These are phyloP conservation scores for Ambastaia sidthimunki DNA, from an alignment of 2,797 vertebrate genomes.

Conservation along the genomic window DNA sequence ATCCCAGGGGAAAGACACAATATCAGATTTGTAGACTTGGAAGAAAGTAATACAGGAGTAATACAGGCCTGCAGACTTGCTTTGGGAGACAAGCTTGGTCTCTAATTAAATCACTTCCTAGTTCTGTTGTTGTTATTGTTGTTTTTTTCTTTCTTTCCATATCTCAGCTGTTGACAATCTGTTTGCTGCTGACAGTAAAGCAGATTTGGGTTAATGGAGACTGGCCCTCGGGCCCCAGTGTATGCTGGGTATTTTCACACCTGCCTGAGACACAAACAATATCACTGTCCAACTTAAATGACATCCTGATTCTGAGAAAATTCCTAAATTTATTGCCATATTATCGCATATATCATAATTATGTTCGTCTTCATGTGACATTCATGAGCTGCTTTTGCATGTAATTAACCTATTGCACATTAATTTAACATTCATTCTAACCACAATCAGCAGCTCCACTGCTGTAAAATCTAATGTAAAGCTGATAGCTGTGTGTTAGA, in stretches of 20 bases:
- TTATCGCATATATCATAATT: constrained; percentile 31
- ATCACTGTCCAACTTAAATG: constrained; percentile 17
- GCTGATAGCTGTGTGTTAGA: too few species aligned
- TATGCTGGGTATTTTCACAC: constrained; percentile 55
- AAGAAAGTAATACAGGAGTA: constrained; percentile 20
- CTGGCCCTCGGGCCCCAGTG: constrained; percentile 60
- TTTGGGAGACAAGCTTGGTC: constrained; percentile 61
- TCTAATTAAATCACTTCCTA: constrained; percentile 73
- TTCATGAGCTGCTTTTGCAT: constrained; percentile 32
- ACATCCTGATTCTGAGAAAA: constrained; percentile 21
- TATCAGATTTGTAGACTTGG: constrained; percentile 66
- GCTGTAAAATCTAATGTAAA: background rate
- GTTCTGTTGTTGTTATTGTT: constrained; percentile 44
- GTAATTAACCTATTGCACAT: constrained; percentile 47
- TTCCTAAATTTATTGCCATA: constrained; percentile 4
- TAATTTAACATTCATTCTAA: constrained; percentile 2
- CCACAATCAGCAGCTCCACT: constrained; percentile 6
- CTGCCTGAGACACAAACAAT: constrained; percentile 38
- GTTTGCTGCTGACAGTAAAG: constrained; percentile 63
- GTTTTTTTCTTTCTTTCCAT: constrained; percentile 52
- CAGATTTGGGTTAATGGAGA: constrained; percentile 66
- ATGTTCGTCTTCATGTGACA: constrained; percentile 8
- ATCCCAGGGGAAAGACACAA: constrained; percentile 44
- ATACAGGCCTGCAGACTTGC: constrained; percentile 50
- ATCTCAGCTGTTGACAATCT: constrained; percentile 51